Conservation (phyloP, 2,797 vertebrate genomes). For the Babyrousa celebensis region DNA sequence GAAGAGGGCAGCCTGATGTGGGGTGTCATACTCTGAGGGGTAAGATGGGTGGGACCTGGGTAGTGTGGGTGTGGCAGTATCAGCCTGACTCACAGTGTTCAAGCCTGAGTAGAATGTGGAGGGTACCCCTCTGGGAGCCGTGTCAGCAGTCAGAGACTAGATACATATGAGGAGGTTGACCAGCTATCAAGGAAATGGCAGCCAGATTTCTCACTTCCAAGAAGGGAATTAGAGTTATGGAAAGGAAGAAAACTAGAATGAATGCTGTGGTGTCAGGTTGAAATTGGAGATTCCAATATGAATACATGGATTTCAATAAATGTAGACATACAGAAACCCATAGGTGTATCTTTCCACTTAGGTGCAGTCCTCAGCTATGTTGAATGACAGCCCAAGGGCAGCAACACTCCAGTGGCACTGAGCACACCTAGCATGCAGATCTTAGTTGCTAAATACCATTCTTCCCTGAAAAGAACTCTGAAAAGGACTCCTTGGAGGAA, state of each 20-base stretch:
- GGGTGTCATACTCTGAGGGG: not conserved
- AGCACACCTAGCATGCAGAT: not conserved
- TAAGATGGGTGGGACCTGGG: not conserved
- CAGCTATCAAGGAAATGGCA: not conserved
- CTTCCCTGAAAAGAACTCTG: not conserved
- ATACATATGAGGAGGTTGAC: not conserved
- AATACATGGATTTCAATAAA: not conserved
- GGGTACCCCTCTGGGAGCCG: not conserved
- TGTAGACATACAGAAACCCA: not conserved
- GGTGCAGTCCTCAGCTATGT: accelerated
- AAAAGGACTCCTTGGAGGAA: not conserved
- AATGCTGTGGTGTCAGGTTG: not conserved
- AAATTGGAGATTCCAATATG: not conserved
- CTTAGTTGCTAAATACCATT: not conserved
- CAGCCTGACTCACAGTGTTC: too few species aligned
- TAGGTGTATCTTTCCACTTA: accelerated
- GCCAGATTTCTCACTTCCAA: not conserved
- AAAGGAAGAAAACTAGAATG: not conserved
- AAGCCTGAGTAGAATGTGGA: not conserved
- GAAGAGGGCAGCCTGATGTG: not conserved
- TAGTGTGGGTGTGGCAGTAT: not conserved
- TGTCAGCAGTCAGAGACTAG: not conserved
- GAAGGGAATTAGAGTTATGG: not conserved
- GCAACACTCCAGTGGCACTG: accelerated
- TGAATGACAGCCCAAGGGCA: not conserved